Evolutionary conservation across 2,113 vertebrate genomes (phyloP), one percentile per base, ranked within the genome.

Genomic region (Sminthopsis crassicaudata): DNA sequence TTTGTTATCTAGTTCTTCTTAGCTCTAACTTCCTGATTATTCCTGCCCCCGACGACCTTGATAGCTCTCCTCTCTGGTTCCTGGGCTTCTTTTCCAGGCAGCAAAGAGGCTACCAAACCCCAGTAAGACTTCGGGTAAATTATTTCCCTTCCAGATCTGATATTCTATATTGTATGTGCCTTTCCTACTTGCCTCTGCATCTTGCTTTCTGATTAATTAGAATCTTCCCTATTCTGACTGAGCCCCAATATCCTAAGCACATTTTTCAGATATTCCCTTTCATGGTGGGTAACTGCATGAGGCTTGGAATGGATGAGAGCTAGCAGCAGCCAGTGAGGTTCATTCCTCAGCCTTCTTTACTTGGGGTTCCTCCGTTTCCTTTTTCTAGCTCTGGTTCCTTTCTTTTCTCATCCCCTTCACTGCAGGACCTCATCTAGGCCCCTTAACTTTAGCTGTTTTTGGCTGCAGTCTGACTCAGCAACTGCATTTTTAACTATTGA

Each of bases 231-330:
- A 2, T 53, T 91, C 42, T 46, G 24, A 50, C 27, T 24, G 25
- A 14, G 57, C 1, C 84, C 42, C 14, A 8, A n/a, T 51, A 27
- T n/a, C 89, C 0, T 0, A n/a, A 23, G 3, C 0, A 0, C 42
- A 19, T 0, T 0, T 9, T 88, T 48, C 53, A 4, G 52, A 42
- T 42, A 84, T 3, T 42, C n/a, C 19, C n/a, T 42, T 42, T 9
- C 67, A 42, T 23, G 19, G 67, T 42, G 8, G 67, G 5, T 84
- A 42, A 19, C 5, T 42, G 67, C 36, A 22, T 42, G 67, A 84
- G 36, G 42, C 67, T 84, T 84, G n/a, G n/a, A 42, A 84, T 42
- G 16, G n/a, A 19, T 2, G 0, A 4, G 16, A 52, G 14, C 76
- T n/a, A 89, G 76, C 0, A 6, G 53, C 2, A 16, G 53, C 57